These are phyloP conservation scores for Poicephalus meyeri DNA, from an alignment of 2,113 vertebrate genomes.

Conservation along the genomic window DNA sequence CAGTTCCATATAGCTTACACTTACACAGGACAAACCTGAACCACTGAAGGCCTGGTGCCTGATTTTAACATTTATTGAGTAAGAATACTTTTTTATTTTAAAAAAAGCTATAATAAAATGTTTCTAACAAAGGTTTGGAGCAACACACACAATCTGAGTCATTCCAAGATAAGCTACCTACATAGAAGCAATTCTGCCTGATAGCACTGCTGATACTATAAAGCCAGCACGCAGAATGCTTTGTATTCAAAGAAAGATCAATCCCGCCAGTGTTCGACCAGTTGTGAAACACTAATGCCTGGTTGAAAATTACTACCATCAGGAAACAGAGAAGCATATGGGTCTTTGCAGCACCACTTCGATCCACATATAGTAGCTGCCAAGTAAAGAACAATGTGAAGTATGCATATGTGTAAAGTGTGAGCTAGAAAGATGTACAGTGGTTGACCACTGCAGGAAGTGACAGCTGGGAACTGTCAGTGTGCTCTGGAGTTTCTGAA, in stretches of 20 bases:
- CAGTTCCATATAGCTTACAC: background rate
- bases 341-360: background rate
- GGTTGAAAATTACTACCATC: background rate
- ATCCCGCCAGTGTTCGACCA: background rate
- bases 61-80: background rate
- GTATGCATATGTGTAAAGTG: fast-evolving
- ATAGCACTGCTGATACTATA: background rate
- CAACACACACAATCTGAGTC: background rate
- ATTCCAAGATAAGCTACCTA: background rate
- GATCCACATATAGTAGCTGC: background rate
- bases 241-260: background rate
- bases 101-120: background rate
- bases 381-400: background rate
- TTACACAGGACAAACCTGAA: background rate
- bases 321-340: background rate
- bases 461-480: background rate
- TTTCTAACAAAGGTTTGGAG: background rate
- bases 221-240: background rate
- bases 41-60: background rate
- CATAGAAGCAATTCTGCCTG: background rate
- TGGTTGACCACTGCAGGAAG: background rate
- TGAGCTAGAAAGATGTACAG: background rate
- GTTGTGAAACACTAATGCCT: background rate
- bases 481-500: background rate
- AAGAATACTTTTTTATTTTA: background rate